Evolutionary conservation across 2,113 vertebrate genomes (phyloP).

Genomic region (Pleuronectes platessa): DNA sequence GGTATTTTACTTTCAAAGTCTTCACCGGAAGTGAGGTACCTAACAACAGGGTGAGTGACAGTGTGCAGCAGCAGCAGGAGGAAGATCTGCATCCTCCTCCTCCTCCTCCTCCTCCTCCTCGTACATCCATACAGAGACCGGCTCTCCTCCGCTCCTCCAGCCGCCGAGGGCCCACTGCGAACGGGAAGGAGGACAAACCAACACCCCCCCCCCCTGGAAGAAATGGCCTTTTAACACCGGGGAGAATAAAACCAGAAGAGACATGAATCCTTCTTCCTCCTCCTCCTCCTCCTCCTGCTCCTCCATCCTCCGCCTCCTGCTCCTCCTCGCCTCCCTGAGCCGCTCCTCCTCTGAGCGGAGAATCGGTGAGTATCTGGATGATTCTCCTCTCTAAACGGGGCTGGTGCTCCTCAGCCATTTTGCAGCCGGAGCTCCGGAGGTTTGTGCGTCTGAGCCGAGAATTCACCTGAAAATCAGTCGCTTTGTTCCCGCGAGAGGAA

Average conservation of each 20-base stretch:
- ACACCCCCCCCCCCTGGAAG: neutral
- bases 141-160: conserved; percentile 23
- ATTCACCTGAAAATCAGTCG: conserved; percentile 17
- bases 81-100: conserved; percentile 64
- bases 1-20: conserved; percentile 36
- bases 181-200: neutral
- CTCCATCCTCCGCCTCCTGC: conserved; percentile 49
- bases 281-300: neutral
- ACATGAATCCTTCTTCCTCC: conserved; percentile 66
- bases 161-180: conserved; percentile 35
- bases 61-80: conserved; percentile 36
- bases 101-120: conserved; percentile 23
- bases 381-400: neutral
- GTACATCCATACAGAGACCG: conserved; percentile 7
- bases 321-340: conserved; percentile 50
- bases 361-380: conserved; percentile 72
- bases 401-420: conserved; percentile 19
- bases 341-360: conserved; percentile 67
- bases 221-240: conserved; percentile 62
- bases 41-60: neutral
- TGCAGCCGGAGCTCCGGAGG: neutral
- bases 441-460: neutral
- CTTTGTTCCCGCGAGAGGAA: no score
- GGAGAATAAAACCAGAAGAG: conserved; percentile 5
- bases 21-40: neutral